Conservation (phyloP, 2,113 vertebrate species). For the chimpanzee (Pan troglodytes) region NHGRI_mPanTro3-v2.1_pri NC_072398.2:221233501-221234000, state of each 20-base stretch:
- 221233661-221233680: neutral
- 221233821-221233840: neutral
- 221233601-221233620: neutral
- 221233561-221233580: neutral
- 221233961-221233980: neutral
- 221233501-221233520: neutral
- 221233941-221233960: rapidly evolving
- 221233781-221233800: neutral
- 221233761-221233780: neutral
- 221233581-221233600: neutral
- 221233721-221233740: neutral
- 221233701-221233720: neutral
- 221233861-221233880: rapidly evolving
- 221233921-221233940: neutral
- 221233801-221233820: neutral
- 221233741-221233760: neutral
- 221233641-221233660: neutral
- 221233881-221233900: neutral
- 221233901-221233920: neutral
- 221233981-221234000: neutral
- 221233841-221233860: neutral
- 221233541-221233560: neutral
- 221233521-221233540: neutral
- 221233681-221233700: neutral
- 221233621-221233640: neutral